Conservation (phyloP, 2,797 vertebrate genomes). For the Mycteria americana region DNA sequence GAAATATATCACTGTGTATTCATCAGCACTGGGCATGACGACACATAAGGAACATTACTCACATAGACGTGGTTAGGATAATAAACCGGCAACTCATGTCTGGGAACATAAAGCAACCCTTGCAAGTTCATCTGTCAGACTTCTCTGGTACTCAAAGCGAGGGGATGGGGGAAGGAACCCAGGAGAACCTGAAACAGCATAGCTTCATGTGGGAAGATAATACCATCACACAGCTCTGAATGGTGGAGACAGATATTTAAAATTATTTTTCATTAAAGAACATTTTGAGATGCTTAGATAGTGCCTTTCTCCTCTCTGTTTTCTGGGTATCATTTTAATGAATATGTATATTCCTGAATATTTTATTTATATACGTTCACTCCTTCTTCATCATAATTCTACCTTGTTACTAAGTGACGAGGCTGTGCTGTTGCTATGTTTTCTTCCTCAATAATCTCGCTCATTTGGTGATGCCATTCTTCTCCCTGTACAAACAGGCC, state of each 20-base stretch:
- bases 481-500: background rate
- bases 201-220: constrained; percentile 48
- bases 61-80: constrained; percentile 1
- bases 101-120: constrained; percentile 48
- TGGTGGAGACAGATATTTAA: constrained; percentile 41
- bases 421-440: constrained; percentile 38
- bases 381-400: background rate
- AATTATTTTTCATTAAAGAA: constrained; percentile 37
- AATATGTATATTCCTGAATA: constrained; percentile 48
- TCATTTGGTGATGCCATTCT: constrained; percentile 19
- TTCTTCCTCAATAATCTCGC: background rate
- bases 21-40: background rate
- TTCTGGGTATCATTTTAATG: constrained; percentile 31
- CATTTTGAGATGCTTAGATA: background rate
- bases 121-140: constrained; percentile 54
- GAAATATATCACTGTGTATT: constrained; percentile 51
- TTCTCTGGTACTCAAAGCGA: constrained; percentile 31
- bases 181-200: constrained; percentile 55
- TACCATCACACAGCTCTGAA: background rate
- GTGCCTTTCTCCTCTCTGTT: background rate
- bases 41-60: constrained; percentile 11
- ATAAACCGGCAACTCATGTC: constrained; percentile 25
- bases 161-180: background rate
- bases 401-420: background rate
- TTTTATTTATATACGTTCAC: constrained; percentile 37